Conservation (phyloP, 2,888 invertebrate genomes). For the Chrysodeixis includens region DNA sequence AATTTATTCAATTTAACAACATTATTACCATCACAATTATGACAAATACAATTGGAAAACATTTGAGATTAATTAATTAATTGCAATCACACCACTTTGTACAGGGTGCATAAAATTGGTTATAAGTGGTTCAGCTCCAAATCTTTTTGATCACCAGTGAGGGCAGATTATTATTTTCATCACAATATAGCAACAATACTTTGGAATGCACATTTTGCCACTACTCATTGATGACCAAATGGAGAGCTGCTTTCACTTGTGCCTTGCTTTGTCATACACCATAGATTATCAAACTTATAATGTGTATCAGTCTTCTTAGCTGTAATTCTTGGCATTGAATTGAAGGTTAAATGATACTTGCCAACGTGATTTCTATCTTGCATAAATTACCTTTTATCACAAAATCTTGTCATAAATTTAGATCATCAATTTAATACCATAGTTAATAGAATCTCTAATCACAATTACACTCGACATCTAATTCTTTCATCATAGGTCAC, state of each 20-base stretch:
- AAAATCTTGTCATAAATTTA: slow-evolving; percentile 36
- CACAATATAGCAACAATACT: slow-evolving; percentile 26
- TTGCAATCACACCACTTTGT: slow-evolving; percentile 9
- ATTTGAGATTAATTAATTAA: slow-evolving; percentile 16
- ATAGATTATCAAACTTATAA: slow-evolving; percentile 37
- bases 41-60: slow-evolving; percentile 11
- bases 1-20: slow-evolving; percentile 9
- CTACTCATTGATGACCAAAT: slow-evolving; percentile 43
- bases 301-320: slow-evolving; percentile 49
- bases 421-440: slow-evolving; percentile 10
- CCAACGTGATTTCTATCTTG: slow-evolving; percentile 31
- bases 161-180: slow-evolving; percentile 24
- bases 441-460: slow-evolving; percentile 23
- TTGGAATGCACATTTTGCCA: slow-evolving; percentile 53
- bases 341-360: slow-evolving; percentile 40
- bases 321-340: slow-evolving; percentile 51
- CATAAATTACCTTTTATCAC: slow-evolving; percentile 59
- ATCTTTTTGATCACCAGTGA: slow-evolving; percentile 44
- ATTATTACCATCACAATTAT: not conserved
- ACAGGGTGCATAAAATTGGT: not conserved
- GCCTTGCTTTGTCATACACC: slow-evolving; percentile 24
- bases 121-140: slow-evolving; percentile 19
- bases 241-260: slow-evolving; percentile 27
- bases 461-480: slow-evolving; percentile 33
- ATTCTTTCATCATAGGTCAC: not conserved